Evolutionary conservation across 1,140 invertebrate genomes (phyloP).

Genomic region (Pachypsylla venusta): DNA sequence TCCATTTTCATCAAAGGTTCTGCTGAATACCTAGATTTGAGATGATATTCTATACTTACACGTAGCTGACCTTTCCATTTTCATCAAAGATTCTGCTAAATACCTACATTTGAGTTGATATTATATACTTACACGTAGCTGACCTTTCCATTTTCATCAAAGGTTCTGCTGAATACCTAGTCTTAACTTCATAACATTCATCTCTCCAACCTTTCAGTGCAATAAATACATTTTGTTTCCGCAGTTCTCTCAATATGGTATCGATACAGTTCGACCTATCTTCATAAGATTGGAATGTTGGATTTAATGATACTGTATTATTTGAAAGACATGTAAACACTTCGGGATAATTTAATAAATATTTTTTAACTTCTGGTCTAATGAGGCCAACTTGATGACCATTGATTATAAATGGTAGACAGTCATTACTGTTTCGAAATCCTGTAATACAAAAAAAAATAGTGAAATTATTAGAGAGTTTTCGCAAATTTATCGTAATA

Average conservation of each 20-base stretch:
- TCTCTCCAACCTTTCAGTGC: conserved; percentile 77
- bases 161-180: conserved; percentile 47
- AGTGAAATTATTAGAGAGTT: conserved; percentile 15
- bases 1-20: conserved; percentile 74
- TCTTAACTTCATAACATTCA: conserved; percentile 78
- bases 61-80: conserved; percentile 82
- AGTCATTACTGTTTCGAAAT: conserved; percentile 56
- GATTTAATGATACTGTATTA: conserved; percentile 63
- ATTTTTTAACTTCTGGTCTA: conserved; percentile 58
- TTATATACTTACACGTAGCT: conserved; percentile 61
- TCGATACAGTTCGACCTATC: conserved; percentile 64
- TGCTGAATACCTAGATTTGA: conserved; percentile 51
- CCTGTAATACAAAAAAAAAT: conserved; percentile 43
- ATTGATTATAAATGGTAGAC: conserved; percentile 70
- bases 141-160: conserved; percentile 82
- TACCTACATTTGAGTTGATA: conserved; percentile 65
- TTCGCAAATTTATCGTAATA: neutral
- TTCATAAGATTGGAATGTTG: conserved; percentile 64
- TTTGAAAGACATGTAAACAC: conserved; percentile 41
- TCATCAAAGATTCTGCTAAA: conserved; percentile 52
- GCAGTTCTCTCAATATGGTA: conserved; percentile 55
- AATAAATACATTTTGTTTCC: conserved; percentile 44
- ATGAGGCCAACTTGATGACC: conserved; percentile 77
- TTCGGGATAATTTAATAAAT: conserved; percentile 65
- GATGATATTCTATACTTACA: too few relatives aligned